Conservation (phyloP, 1,140 invertebrate genomes). For the Halesus radiatus region DNA sequence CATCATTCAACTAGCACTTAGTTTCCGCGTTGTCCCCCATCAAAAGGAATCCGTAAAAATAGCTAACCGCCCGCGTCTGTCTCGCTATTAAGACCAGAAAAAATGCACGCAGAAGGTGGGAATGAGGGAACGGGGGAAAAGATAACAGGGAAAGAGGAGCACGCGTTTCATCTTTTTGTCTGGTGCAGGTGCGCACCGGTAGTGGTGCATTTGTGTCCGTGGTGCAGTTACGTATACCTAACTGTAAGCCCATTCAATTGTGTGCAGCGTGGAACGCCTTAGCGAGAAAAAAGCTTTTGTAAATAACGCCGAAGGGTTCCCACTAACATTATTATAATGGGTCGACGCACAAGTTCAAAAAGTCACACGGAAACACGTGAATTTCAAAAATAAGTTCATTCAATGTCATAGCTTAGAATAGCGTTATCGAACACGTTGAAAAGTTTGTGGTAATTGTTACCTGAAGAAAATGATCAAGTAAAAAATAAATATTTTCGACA, state of each 20-base stretch:
- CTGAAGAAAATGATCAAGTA: too few species aligned
- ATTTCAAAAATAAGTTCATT: too few species aligned
- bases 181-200: constrained; percentile 2
- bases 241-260: constrained; percentile 33
- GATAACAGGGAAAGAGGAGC: background rate
- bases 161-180: background rate
- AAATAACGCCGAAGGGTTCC: too few species aligned
- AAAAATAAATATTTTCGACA: too few species aligned
- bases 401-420: too few species aligned
- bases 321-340: too few species aligned
- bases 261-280: background rate
- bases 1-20: constrained; percentile 11
- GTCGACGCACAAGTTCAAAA: too few species aligned
- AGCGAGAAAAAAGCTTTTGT: background rate
- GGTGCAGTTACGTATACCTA: background rate
- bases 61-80: background rate
- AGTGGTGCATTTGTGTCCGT: constrained; percentile 2
- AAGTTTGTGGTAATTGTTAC: too few species aligned
- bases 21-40: constrained; percentile 1
- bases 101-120: background rate
- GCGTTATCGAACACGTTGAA: too few species aligned
- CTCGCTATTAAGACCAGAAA: background rate
- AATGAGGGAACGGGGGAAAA: background rate
- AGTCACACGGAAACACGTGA: too few species aligned
- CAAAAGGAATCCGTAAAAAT: constrained; percentile 18